These are phyloP conservation scores for Circaetus cinerascens DNA, from an alignment of 2,113 vertebrate genomes.

Conservation along the genomic window DNA sequence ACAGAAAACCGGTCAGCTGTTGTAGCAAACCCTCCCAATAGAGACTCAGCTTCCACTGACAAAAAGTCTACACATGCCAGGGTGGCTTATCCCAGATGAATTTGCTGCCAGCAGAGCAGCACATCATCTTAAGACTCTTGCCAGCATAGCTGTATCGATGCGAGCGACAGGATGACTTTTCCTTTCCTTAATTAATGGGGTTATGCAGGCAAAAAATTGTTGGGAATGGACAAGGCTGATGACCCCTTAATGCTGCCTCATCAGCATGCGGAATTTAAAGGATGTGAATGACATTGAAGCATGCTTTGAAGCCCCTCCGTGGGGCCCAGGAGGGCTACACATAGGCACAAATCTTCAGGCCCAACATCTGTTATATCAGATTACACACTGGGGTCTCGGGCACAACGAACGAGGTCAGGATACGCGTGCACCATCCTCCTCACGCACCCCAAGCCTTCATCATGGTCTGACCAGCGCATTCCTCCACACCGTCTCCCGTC, in stretches of 20 bases:
- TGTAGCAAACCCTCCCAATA: background rate
- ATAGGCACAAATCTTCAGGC: background rate
- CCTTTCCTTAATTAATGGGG: background rate
- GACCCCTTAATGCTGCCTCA: slow-evolving; percentile 2
- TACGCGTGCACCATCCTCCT: background rate
- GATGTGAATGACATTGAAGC: background rate
- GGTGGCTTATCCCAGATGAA: background rate
- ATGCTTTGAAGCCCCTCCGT: background rate
- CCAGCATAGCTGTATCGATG: background rate
- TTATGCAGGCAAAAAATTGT: background rate
- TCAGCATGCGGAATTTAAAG: slow-evolving; percentile 3
- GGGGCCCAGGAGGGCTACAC: background rate
- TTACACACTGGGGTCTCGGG: background rate
- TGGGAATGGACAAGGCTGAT: background rate
- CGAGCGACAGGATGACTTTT: background rate
- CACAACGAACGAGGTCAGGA: background rate
- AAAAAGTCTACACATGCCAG: background rate
- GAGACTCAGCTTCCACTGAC: background rate
- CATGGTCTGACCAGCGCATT: background rate
- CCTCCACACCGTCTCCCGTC: background rate
- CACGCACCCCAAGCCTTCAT: background rate
- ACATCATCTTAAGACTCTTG: background rate
- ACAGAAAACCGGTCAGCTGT: background rate
- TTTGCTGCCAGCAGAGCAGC: background rate
- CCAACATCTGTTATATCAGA: background rate